Percentiles rank a stretch among this genome's conserved stretches.
Conservation (phyloP, 2,797 vertebrate genomes). For the Podargus strigoides region DNA sequence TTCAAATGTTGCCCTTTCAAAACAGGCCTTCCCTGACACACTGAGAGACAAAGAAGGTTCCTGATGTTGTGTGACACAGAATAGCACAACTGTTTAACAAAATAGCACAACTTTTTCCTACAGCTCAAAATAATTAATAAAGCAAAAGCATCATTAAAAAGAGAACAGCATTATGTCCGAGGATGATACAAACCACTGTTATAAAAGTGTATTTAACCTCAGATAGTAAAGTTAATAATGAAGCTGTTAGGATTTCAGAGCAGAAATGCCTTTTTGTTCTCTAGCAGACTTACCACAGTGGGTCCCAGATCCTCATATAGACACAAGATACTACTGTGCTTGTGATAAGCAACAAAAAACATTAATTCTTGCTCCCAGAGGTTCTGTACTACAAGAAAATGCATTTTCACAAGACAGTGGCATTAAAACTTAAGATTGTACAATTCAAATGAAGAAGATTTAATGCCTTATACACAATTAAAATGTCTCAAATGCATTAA, state of each 20-base stretch:
- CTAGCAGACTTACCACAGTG: not conserved
- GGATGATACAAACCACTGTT: not conserved
- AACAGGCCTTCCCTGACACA: not conserved
- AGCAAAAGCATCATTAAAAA: not conserved
- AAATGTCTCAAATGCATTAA: not conserved
- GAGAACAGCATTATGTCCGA: fast-evolving
- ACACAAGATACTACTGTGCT: not conserved
- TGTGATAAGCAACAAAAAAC: not conserved
- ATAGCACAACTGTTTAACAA: no score
- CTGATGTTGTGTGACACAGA: not conserved
- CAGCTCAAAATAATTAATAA: not conserved
- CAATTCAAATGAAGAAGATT: not conserved
- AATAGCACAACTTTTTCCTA: not conserved
- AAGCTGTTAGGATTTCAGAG: not conserved
- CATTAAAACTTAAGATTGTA: not conserved
- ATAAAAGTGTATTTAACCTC: not conserved
- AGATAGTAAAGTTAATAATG: not conserved
- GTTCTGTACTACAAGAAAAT: not conserved
- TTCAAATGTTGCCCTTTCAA: not conserved
- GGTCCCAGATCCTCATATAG: not conserved
- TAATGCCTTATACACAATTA: not conserved
- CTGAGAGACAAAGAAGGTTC: not conserved
- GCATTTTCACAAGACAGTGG: not conserved
- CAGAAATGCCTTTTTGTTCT: not conserved
- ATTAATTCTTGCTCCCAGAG: not conserved